Evolutionary conservation across 92 coral and sea anemone species (phyloP).

Genomic region (Pocillopora grandis): DNA sequence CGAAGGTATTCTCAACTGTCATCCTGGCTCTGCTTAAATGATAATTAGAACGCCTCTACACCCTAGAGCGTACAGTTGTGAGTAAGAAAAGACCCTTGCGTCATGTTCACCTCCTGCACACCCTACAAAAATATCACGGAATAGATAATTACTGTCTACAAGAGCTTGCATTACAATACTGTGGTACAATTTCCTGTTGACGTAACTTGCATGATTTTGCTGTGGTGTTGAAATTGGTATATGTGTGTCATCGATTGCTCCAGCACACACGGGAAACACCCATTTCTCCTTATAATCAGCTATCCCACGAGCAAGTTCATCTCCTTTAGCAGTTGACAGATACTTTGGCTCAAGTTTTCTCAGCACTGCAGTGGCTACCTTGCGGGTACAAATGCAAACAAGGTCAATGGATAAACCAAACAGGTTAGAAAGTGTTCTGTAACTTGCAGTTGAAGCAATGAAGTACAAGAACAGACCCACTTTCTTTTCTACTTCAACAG

Average conservation of each 20-base stretch:
- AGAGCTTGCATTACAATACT: conserved; percentile 46
- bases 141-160: conserved; percentile 27
- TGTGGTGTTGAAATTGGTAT: conserved; percentile 29
- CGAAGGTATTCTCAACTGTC: conserved; percentile 66
- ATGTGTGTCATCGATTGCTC: conserved; percentile 35
- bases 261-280: conserved; percentile 40
- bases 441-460: too few relatives aligned
- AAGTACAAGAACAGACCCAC: too few relatives aligned
- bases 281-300: conserved; percentile 11
- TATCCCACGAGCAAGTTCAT: too few relatives aligned
- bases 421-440: too few relatives aligned
- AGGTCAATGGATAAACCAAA: too few relatives aligned
- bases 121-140: conserved; percentile 19
- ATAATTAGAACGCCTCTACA: conserved; percentile 45
- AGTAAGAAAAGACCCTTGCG: conserved; percentile 59
- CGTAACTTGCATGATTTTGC: conserved; percentile 22
- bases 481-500: too few relatives aligned
- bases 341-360: too few relatives aligned
- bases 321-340: too few relatives aligned
- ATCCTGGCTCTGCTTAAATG: conserved; percentile 62
- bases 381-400: too few relatives aligned
- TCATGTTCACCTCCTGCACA: conserved; percentile 69
- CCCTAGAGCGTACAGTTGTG: conserved; percentile 40
- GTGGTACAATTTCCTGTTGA: conserved; percentile 41
- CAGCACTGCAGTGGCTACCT: too few relatives aligned